Evolutionary conservation across 1,140 invertebrate genomes (phyloP), one percentile per base, ranked within the genome.

Genomic region (Papilio polytes): DNA sequence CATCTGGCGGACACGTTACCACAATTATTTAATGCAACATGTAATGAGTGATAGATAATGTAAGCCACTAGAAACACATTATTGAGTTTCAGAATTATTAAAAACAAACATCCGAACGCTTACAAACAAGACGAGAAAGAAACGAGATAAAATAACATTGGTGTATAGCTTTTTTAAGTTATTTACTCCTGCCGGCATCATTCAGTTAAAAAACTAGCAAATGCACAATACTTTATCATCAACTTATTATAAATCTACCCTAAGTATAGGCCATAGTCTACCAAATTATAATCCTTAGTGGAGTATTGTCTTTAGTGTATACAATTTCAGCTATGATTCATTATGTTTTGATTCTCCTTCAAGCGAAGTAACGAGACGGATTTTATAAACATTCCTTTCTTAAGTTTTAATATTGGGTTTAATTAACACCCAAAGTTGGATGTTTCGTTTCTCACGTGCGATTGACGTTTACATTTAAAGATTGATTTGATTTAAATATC

Each of bases 1-100:
- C 59, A 63, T 63, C 59, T 63, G 59, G 59, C 22, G 20, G 22
- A 63, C 59, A 63, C 59, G 18, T 63, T 63, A 26, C 59, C 20
- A 26, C 59, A 63, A 63, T 26, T 22, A 63, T 63, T 63, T 63
- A 63, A 63, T 63, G 59, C 22, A 63, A 63, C 59, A 26, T 26
- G 9, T 63, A 63, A 63, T 26, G 3, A 26, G 22, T 26, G 59
- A 26, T 22, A 59, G 18, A 22, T 22, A 22, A 22, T 59, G 56
- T 9, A 59, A 59, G n/a, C 20, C n/a, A 20, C 56, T 51, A 51
- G 46, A 48, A 18, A 56, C 20, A n/a, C 53, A 56, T 56, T 56
- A 56, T 56, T 6, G 53, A 56, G 53, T 56, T 56, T 56, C 15
- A 18, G 51, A 53, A 48, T 15, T 18, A 53, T 15, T 53, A 18